Conservation (phyloP, 2,888 invertebrate species). For the Operophtera brumata region DNA sequence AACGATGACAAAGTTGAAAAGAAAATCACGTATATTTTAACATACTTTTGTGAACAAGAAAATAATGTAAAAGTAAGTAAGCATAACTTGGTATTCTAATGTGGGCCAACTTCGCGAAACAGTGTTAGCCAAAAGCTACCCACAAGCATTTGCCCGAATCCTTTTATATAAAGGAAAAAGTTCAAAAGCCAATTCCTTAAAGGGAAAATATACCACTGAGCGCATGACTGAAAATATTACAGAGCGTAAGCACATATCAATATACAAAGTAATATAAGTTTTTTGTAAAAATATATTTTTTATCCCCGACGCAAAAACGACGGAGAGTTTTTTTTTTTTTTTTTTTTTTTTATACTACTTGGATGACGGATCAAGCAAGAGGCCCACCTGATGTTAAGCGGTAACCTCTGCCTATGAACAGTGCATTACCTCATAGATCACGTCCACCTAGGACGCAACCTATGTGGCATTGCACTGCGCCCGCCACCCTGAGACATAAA, state of each 20-base stretch:
- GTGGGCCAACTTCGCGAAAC: constrained; percentile 17
- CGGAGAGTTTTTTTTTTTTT: too few species aligned
- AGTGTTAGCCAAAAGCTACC: constrained; percentile 33
- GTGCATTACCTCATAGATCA: too few species aligned
- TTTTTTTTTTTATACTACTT: too few species aligned
- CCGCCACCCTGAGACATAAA: too few species aligned
- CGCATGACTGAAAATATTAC: background rate
- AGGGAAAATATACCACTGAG: constrained; percentile 1
- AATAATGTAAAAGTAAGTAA: constrained; percentile 7
- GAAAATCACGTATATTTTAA: constrained; percentile 8
- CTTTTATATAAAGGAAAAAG: constrained; percentile 40
- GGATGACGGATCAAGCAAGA: too few species aligned
- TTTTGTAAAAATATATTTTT: too few species aligned
- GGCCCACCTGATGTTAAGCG: too few species aligned
- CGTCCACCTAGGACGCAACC: too few species aligned
- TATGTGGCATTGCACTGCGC: too few species aligned
- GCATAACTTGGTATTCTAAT: constrained; percentile 25
- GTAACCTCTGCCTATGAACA: too few species aligned
- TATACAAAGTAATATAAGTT: too few species aligned
- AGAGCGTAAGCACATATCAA: background rate
- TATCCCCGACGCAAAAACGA: too few species aligned
- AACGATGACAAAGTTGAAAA: constrained; percentile 5
- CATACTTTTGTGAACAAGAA: background rate
- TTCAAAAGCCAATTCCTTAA: constrained; percentile 38
- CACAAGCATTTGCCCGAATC: constrained; percentile 40